Base-by-base conservation (phyloP, 1,140 invertebrate genomes). In the Ptiloglossa arizonensis region DNA sequence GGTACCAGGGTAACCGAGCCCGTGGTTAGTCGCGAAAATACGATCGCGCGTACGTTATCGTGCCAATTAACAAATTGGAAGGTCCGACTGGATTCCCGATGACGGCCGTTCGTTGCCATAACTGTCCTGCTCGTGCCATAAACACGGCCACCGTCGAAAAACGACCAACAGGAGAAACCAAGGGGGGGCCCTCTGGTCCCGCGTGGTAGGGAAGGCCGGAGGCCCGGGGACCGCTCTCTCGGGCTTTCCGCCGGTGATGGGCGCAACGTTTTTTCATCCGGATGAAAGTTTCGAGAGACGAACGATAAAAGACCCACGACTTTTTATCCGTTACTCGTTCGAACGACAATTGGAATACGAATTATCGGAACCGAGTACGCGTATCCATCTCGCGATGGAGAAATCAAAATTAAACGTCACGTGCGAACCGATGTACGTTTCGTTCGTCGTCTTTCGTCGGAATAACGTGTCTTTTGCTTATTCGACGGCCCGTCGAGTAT, bases 51-150 rank as follows among this genome's bases (percentile, higher is more conserved):
- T 89, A 89, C 69, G 87, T 89, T 89, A 89, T 83, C 83, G 82
- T 83, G 88, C 88, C 88, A 89, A 89, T 89, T 89, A 89, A 89
- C 88, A 89, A 89, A 88, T 89, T 87, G 87, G 81, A 80, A 87
- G 87, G 66, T 74, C 79, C 79, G 60, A 46, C 54, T 46, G 82
- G 69, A 79, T 77, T 81, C 72, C 38, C 84, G 84, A 80, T 85
- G 87, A 87, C 78, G 83, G 79, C 80, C 81, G 85, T 88, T 81
- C 81, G 57, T 89, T 85, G 85, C 87, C 86, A 88, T 88, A 89
- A 89, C 87, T 88, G 86, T 89, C 88, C 74, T 60, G 29, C 52
- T 69, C 32, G 81, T 84, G 75, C 76, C 85, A 89, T 89, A 89
- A 88, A 88, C 72, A 83, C 74, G 79, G 72, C 5, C 63, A 59